These are phyloP conservation scores for Biston stratarius DNA, from an alignment of 2,888 invertebrate species.

Conservation along the genomic window DNA sequence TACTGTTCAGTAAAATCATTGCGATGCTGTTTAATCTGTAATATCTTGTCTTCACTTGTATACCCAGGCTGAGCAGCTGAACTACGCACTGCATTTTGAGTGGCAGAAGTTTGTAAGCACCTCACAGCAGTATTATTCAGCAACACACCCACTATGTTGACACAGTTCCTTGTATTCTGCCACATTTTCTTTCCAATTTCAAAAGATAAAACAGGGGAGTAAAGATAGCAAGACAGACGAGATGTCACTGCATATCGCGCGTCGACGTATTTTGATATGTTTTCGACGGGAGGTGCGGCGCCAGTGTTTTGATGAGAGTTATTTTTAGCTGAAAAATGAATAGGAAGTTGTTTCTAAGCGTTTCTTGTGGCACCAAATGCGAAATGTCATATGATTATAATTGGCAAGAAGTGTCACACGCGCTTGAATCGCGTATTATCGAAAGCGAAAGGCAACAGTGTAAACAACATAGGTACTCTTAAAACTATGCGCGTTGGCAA, in stretches of 20 bases:
- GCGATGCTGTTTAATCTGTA: slow-evolving; percentile 76
- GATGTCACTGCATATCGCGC: slow-evolving; percentile 55
- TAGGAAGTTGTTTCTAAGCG: slow-evolving; percentile 55
- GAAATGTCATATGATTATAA: slow-evolving; percentile 79
- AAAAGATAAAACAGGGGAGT: slow-evolving; percentile 41
- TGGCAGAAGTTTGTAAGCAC: slow-evolving; percentile 62
- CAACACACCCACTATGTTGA: slow-evolving; percentile 67
- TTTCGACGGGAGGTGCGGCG: slow-evolving; percentile 60
- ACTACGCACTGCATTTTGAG: slow-evolving; percentile 63
- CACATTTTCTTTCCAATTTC: slow-evolving; percentile 71
- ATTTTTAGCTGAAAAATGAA: slow-evolving; percentile 83
- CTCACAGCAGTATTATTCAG: slow-evolving; percentile 68
- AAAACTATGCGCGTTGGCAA: background rate
- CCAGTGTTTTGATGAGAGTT: slow-evolving; percentile 77
- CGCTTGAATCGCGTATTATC: slow-evolving; percentile 43
- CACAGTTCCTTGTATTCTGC: slow-evolving; percentile 74
- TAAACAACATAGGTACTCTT: slow-evolving; percentile 48
- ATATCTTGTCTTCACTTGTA: slow-evolving; percentile 78
- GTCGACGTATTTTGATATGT: slow-evolving; percentile 62
- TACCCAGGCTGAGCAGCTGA: slow-evolving; percentile 76
- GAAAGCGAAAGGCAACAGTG: slow-evolving; percentile 55
- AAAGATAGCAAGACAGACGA: slow-evolving; percentile 47
- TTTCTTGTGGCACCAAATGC: slow-evolving; percentile 69
- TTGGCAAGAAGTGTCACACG: slow-evolving; percentile 61
- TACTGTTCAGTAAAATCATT: slow-evolving; percentile 75